Percentiles rank a stretch among this genome's conserved stretches.
Evolutionary conservation across 2,797 vertebrate species (phyloP).

Genomic region (Spea hammondii): DNA sequence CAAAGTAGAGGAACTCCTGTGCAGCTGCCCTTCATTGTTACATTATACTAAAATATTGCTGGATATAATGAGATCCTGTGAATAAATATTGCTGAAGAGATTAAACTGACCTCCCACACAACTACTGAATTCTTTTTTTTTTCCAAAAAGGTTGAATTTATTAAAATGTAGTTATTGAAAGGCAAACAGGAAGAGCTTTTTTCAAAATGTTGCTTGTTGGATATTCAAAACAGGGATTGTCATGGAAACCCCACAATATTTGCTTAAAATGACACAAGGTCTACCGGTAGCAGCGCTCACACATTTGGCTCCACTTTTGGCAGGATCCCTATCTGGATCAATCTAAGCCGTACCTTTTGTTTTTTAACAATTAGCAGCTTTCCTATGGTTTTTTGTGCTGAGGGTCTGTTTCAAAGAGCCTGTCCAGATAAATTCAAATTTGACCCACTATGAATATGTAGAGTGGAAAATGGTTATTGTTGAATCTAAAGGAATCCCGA

Average conservation of each 20-base stretch:
- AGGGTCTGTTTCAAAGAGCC: slow-evolving; percentile 7
- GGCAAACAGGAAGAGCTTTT: slow-evolving; percentile 79
- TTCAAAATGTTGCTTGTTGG: slow-evolving; percentile 72
- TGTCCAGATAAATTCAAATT: slow-evolving; percentile 7
- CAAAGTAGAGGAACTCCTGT: too few relatives aligned
- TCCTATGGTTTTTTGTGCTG: slow-evolving; percentile 8
- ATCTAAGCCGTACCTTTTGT: slow-evolving; percentile 42
- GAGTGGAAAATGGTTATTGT: too few relatives aligned
- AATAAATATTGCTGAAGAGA: neutral
- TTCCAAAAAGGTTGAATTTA: slow-evolving; percentile 46
- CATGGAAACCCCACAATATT: slow-evolving; percentile 83
- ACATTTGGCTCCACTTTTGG: slow-evolving; percentile 66
- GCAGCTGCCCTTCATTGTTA: too few relatives aligned
- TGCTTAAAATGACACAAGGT: slow-evolving; percentile 79
- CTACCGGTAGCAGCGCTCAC: slow-evolving; percentile 68
- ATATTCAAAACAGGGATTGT: slow-evolving; percentile 78
- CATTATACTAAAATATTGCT: too few relatives aligned
- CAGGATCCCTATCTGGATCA: slow-evolving; percentile 60
- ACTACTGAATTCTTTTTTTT: slow-evolving; percentile 25
- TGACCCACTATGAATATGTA: neutral
- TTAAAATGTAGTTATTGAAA: slow-evolving; percentile 61
- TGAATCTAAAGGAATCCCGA: too few relatives aligned
- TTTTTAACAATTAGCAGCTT: slow-evolving; percentile 42
- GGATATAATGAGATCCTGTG: too few relatives aligned
- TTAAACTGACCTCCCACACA: neutral